Percentiles rank a stretch among this genome's conserved stretches.
Evolutionary conservation across 2,113 vertebrate species (phyloP).

Genomic region (Cepphus grylle): DNA sequence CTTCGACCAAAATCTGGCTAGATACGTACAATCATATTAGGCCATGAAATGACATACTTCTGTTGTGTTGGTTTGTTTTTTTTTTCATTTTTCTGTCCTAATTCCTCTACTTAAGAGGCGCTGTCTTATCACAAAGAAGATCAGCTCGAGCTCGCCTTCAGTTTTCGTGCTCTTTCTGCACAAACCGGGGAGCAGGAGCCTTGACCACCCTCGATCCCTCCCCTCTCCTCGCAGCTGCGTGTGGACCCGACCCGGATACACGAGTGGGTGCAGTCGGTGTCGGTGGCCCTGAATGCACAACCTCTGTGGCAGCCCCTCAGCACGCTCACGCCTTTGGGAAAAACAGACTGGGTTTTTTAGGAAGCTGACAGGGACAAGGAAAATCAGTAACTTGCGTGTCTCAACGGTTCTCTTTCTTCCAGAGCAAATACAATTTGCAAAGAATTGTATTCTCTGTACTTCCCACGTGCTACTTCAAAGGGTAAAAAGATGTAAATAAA

Average conservation of each 20-base stretch:
- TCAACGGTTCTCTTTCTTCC: background rate
- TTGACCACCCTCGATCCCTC: background rate
- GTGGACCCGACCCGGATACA: accelerated
- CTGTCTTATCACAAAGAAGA: background rate
- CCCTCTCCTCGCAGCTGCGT: background rate
- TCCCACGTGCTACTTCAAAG: background rate
- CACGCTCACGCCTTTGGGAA: background rate
- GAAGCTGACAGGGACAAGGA: background rate
- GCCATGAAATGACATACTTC: background rate
- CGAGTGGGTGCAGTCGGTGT: accelerated
- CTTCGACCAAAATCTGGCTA: constrained; percentile 14
- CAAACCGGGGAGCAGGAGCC: background rate
- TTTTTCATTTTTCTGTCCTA: constrained; percentile 18
- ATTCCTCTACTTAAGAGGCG: constrained; percentile 6
- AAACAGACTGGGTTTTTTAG: background rate
- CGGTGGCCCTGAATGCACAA: background rate
- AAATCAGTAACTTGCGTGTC: background rate
- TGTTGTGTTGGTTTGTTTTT: background rate
- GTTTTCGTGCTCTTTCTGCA: background rate
- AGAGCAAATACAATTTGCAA: background rate
- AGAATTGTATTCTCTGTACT: background rate
- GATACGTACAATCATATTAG: constrained; percentile 34
- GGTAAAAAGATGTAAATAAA: constrained; percentile 50
- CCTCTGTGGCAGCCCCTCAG: background rate
- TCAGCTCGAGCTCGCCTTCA: background rate